Evolutionary conservation across 2,888 invertebrate genomes (phyloP), one percentile per base, ranked within the genome.

Genomic region (Caenorhabditis sulstoni): DNA sequence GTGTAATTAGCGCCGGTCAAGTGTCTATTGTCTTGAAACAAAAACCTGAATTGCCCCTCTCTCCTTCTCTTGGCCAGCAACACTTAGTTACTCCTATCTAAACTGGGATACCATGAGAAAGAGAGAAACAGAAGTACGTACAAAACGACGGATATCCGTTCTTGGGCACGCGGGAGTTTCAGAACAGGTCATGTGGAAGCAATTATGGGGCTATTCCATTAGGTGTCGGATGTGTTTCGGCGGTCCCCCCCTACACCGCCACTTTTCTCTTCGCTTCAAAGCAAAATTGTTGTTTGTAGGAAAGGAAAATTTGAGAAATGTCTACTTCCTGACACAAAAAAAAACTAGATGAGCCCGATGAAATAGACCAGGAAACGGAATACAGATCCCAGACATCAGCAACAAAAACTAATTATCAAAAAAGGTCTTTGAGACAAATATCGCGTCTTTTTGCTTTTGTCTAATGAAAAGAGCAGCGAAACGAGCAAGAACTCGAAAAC

Each of bases 171-270:
- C n/a, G 39, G 57, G 57, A 70, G 55, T 52, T 70, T 70, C 14
- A 53, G 50, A 73, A 64, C 73, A 73, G 73, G 73, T 73, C 73
- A 73, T 64, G 73, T 73, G 73, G 73, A 73, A 73, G 50, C 62
- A 64, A 71, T 71, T 71, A 71, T 64, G 29, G 29, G 41, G 62
- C 71, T 71, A 62, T 57, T 71, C 49, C 55, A 71, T 70, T 70
- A 70, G 59, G 45, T 61, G 37, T 41, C 41, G 41, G 41, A 41
- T 41, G 41, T 41, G 41, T 41, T 14, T 41, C 29, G 29, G 29
- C 29, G 29, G 29, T 29, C 29, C 29, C 29, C 29, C 7, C 29
- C 7, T 29, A 29, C 29, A 29, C 7, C 29, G 29, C 37, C 57
- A 49, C 49, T 66, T 55, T 65, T 41, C 39, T 29, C 39, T 22